Evolutionary conservation across 2,888 invertebrate species (phyloP), one percentile per base, ranked within the genome.

Genomic region (Drosophila robusta): DNA sequence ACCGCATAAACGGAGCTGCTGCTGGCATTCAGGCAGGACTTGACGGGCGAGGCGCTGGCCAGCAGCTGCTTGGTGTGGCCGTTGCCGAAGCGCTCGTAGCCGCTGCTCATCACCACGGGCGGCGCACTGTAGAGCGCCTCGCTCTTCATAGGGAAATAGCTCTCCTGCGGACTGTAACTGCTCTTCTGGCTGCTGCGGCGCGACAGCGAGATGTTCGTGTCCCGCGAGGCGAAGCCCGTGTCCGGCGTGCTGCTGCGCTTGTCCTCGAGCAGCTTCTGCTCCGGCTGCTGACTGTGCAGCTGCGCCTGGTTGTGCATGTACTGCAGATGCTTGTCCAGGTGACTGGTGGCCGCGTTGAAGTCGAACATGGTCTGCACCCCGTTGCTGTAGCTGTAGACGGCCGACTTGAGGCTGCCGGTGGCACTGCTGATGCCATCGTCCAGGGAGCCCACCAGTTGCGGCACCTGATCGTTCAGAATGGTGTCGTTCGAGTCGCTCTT

Each of bases 401-500:
- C 90, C 5, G 91, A 90, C 71, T 90, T 92, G 6, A 91, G 72
- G 60, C 91, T 92, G 29, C 91, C 92, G 0, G 88, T 90, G 61
- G 90, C 90, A 61, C 91, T 91, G 75, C 91, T 89, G 8, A 91
- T 90, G 44, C 92, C 92, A 49, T 91, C 92, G 46, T 91, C 91
- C 57, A 92, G 54, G 8, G 91, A 90, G 1, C 91, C 88, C 3
- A 90, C 83, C 45, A 91, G 78, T 57, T 86, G 90, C 4, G 90
- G 86, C 62, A 91, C 87, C 54, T 91, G 91, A 54, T 92, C 91
- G 46, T 92, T 92, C 18, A 92, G 71, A n/a, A 92, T 77, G 3
- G 92, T 92, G 69, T 92, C 92, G 32, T 91, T 92, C n/a, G 92
- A 92, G 80, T 92, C 92, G 38, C 91, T 91, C 70, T 92, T 92